These are phyloP conservation scores for Mastacembelus armatus DNA, from an alignment of 2,797 vertebrate genomes.

Conservation along the genomic window DNA sequence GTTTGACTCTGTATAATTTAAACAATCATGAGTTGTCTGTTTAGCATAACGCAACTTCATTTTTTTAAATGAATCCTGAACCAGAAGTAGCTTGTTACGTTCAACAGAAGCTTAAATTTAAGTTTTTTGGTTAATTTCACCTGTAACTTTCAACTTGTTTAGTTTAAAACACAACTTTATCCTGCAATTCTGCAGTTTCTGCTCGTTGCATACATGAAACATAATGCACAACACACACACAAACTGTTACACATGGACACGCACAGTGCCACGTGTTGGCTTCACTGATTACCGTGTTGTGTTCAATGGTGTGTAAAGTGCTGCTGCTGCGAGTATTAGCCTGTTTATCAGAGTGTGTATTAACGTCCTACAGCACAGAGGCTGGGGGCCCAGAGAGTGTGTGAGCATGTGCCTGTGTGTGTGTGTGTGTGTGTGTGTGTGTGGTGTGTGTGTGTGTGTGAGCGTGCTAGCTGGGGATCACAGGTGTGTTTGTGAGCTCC, in stretches of 20 bases:
- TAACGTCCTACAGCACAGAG: constrained; percentile 51
- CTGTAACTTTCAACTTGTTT: too few relatives aligned
- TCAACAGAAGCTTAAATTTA: background rate
- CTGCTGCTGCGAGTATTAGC: constrained; percentile 70
- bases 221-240: background rate
- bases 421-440: constrained; percentile 19
- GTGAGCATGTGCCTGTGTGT: too few relatives aligned
- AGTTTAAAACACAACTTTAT: too few relatives aligned
- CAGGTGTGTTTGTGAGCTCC: constrained; percentile 77
- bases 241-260: constrained; percentile 19
- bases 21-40: too few relatives aligned
- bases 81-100: too few relatives aligned
- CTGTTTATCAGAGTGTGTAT: constrained; percentile 81
- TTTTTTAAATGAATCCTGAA: too few relatives aligned
- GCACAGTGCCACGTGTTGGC: constrained; percentile 36
- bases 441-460: constrained; percentile 32
- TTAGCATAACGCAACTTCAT: too few relatives aligned
- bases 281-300: constrained; percentile 42
- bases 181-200: constrained; percentile 3
- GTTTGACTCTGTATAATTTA: too few relatives aligned
- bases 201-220: constrained; percentile 16
- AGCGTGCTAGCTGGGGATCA: constrained; percentile 67
- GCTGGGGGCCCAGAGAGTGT: background rate
- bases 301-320: constrained; percentile 68
- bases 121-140: too few relatives aligned